Base-by-base conservation (phyloP, 1,140 invertebrate species). In the Schlechtendalia chinensis region DNA sequence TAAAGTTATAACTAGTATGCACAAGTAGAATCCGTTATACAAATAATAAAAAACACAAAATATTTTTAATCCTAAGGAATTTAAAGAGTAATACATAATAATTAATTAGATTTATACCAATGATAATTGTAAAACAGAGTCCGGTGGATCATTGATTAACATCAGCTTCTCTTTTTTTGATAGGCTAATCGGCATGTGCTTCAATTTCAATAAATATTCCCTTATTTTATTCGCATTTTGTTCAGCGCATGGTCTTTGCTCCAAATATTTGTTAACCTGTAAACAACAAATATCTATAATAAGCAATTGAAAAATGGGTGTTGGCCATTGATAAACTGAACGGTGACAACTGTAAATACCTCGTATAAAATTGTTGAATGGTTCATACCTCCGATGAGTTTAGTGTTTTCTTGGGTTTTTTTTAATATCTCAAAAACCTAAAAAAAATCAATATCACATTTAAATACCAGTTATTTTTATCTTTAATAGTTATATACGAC, bases 111-210 rank as follows among this genome's bases (percentile, higher is more conserved):
- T 45, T 58, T n/a, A 56, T 67, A 81, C 81, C 81, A 81, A 67
- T 0, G 81, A 81, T 65, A 81, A 19, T 58, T 77, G 81, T 56
- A 81, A 79, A 24, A 77, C 47, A 0, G 71, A 67, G 17, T 81
- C 81, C 24, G 81, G 81, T 12, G 81, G 81, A 54, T 77, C 74
- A 56, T 81, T 81, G 14, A 74, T 50, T 39, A 81, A 63, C 81
- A 81, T 81, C 3, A 81, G 22, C 69, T 81, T 81, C 47, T 81
- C 81, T 2, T 65, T 61, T 58, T 81, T 81, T 24, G 81, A 69
- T 11, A 81, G 22, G n/a, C 24, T 63, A 56, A 77, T 77, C 14
- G 71, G 71, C 50, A 77, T 77, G 39, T 67, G 14, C 65, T 79
- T 81, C 32, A 81, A 77, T 45, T 77, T 19, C 2, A 65, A 56